Evolutionary conservation across 2,113 vertebrate species (phyloP).

Genomic region (Sylvia atricapilla): DNA sequence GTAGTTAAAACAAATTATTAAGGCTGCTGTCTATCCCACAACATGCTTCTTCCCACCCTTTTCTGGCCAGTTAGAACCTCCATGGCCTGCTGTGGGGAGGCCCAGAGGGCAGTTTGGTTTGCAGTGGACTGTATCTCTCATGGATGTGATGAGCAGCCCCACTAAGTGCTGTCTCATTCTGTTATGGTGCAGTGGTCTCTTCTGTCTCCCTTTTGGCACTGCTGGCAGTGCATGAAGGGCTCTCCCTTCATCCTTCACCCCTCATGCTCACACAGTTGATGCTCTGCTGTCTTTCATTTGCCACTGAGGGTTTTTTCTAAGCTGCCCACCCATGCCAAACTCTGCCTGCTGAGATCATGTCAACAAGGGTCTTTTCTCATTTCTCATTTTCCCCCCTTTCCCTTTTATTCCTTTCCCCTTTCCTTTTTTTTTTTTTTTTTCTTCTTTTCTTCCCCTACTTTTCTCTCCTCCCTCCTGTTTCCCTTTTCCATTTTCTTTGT

Average conservation of each 20-base stretch:
- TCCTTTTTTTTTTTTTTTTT: no score
- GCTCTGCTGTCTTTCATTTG: background rate
- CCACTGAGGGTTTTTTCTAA: background rate
- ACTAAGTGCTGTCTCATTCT: fast-evolving
- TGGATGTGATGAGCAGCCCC: background rate
- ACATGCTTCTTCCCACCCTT: background rate
- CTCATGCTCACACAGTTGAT: background rate
- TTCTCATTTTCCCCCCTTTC: background rate
- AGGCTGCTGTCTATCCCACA: background rate
- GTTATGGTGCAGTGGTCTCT: fast-evolving
- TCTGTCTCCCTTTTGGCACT: background rate
- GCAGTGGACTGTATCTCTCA: fast-evolving
- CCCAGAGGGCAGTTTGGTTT: background rate
- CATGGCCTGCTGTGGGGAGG: background rate
- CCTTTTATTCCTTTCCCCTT: fast-evolving
- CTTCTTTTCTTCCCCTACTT: fast-evolving
- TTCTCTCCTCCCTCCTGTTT: background rate
- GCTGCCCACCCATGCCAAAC: background rate
- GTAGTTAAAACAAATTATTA: background rate
- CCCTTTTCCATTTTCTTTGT: background rate
- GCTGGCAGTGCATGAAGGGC: background rate
- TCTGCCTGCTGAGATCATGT: constrained; percentile 8
- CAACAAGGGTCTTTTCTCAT: background rate
- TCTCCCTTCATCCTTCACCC: background rate
- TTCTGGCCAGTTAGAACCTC: background rate